A percentile compares a stretch with the other conserved stretches of the same genome.
Evolutionary conservation across 1,140 invertebrate genomes (phyloP).

Genomic region (Acyrthosiphon pisum): DNA sequence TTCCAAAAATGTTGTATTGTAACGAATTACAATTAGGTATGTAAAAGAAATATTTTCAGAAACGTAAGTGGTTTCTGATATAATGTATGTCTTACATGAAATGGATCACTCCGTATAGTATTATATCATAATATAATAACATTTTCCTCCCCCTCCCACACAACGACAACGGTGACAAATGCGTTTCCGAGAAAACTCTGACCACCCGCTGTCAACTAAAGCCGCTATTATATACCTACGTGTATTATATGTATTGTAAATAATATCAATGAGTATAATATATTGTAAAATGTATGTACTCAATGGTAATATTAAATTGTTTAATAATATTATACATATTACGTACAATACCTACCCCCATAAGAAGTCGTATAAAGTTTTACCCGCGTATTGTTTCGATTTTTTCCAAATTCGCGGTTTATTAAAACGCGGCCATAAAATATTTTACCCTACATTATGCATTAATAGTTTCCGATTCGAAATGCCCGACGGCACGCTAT

Average conservation of each 20-base stretch:
- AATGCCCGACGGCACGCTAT: constrained; percentile 3
- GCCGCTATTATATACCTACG: neutral
- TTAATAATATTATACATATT: neutral
- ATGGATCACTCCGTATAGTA: neutral
- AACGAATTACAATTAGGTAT: no score
- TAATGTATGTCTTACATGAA: no score
- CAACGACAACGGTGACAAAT: neutral
- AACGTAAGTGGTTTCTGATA: no score
- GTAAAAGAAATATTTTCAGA: no score
- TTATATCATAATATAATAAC: neutral
- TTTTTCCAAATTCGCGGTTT: neutral
- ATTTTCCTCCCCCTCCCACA: no score
- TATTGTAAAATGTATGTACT: no score
- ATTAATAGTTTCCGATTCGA: neutral
- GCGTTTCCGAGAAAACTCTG: neutral
- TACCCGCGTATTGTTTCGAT: neutral
- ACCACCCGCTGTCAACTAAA: neutral
- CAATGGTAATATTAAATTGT: neutral
- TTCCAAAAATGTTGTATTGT: no score
- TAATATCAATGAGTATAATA: no score
- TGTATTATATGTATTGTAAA: neutral
- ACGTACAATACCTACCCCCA: neutral
- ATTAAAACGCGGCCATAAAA: constrained; percentile 27
- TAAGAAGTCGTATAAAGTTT: neutral
- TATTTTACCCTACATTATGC: neutral